phyloP scores from a whole-genome alignment of 2,797 vertebrate species.

The Rhinogobio ventralis region DNA sequence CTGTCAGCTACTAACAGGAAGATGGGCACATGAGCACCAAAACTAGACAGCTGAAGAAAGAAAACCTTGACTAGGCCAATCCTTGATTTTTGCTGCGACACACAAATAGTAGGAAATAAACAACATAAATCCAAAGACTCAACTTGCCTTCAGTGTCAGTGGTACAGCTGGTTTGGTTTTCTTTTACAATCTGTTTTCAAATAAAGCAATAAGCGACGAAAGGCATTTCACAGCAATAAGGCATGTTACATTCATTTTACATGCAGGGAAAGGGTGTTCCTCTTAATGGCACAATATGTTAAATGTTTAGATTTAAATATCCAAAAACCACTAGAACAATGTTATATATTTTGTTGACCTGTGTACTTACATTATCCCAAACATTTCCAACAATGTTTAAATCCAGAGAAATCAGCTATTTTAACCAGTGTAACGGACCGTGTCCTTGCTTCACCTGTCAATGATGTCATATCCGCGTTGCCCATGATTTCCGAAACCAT shows the following conservation, averaged over 20 bases:
- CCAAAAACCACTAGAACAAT: too few species aligned
- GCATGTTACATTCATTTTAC: background rate
- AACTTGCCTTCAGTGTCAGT: background rate
- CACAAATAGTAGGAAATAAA: slow-evolving; percentile 16
- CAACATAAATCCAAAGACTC: slow-evolving; percentile 23
- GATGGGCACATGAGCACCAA: slow-evolving; percentile 30
- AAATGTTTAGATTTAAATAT: too few species aligned
- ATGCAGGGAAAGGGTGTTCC: background rate
- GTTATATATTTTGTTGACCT: too few species aligned
- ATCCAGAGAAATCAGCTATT: too few species aligned
- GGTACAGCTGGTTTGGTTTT: background rate
- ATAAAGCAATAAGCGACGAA: slow-evolving; percentile 7
- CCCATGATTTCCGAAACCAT: too few species aligned
- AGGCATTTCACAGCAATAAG: background rate
- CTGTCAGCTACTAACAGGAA: slow-evolving; percentile 33
- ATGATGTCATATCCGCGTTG: too few species aligned
- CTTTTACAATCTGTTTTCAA: background rate
- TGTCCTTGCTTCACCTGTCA: too few species aligned
- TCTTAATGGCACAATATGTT: too few species aligned
- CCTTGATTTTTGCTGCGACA: slow-evolving; percentile 18
- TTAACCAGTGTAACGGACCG: too few species aligned
- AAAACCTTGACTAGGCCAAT: slow-evolving; percentile 13
- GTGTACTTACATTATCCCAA: too few species aligned
- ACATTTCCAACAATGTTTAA: too few species aligned
- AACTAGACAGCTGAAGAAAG: slow-evolving; percentile 30